Percentiles rank a stretch among this genome's conserved stretches.
Evolutionary conservation across 1,140 invertebrate species (phyloP).

Genomic region (Delia radicum): DNA sequence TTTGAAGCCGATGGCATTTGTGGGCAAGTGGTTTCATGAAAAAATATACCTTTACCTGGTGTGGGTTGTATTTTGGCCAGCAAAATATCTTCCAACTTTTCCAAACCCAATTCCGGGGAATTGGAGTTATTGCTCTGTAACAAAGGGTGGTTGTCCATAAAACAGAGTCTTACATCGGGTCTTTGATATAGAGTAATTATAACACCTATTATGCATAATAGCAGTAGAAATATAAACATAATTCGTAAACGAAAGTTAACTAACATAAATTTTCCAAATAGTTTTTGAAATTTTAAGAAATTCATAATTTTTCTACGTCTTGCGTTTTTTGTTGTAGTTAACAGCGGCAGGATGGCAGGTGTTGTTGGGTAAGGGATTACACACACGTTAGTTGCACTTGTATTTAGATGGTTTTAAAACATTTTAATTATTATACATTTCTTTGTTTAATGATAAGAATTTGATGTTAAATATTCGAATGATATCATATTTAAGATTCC

Average conservation of each 20-base stretch:
- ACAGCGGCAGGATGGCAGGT: no score
- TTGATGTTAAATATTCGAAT: no score
- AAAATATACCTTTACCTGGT: constrained; percentile 60
- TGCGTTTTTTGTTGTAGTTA: not conserved
- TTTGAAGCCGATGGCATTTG: not conserved
- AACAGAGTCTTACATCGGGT: constrained; percentile 31
- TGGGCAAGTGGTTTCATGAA: constrained; percentile 62
- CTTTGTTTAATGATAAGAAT: no score
- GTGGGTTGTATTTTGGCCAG: constrained; percentile 38
- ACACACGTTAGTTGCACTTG: no score
- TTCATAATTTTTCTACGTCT: not conserved
- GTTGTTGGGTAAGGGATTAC: no score
- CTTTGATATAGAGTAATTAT: constrained; percentile 22
- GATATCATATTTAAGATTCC: no score
- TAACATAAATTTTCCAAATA: constrained; percentile 33
- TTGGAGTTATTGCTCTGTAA: not conserved
- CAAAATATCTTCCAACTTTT: constrained; percentile 39
- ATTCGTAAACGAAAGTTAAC: constrained; percentile 40
- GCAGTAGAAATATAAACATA: constrained; percentile 36
- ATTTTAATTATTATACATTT: no score
- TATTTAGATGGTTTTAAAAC: no score
- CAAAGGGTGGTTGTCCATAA: not conserved
- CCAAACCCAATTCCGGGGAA: not conserved
- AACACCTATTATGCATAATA: constrained; percentile 27
- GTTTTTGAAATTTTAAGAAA: constrained; percentile 8